Conservation (phyloP, 2,797 vertebrate genomes). For the Muscicapa comitata region DNA sequence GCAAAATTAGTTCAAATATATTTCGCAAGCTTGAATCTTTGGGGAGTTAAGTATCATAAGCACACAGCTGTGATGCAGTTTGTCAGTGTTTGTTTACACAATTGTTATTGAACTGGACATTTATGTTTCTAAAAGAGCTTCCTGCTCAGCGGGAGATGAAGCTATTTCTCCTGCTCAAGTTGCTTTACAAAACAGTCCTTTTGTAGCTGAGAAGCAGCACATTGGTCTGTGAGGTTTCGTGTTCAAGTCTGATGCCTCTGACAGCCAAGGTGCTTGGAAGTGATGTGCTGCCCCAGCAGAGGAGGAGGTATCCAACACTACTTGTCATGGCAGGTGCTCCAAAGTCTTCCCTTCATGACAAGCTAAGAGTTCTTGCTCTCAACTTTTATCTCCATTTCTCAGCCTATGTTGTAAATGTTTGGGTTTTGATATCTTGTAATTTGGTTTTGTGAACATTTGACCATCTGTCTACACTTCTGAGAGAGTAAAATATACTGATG, state of each 20-base stretch:
- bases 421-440: neutral
- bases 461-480: neutral
- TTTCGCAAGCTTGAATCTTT: neutral
- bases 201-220: neutral
- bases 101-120: neutral
- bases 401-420: neutral
- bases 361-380: neutral
- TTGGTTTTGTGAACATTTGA: neutral
- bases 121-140: neutral
- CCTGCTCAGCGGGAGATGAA: neutral
- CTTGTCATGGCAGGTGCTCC: neutral
- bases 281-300: neutral
- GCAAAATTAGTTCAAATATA: neutral
- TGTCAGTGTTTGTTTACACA: neutral
- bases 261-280: neutral
- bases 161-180: neutral
- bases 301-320: neutral
- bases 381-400: neutral
- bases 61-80: neutral
- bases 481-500: neutral
- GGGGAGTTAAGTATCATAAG: neutral
- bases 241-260: neutral
- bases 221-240: rapidly evolving
- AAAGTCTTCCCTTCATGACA: neutral
- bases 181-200: neutral